These are phyloP conservation scores for Apamea epomidion DNA, from an alignment of 2,888 invertebrate genomes.

Conservation along the genomic window DNA sequence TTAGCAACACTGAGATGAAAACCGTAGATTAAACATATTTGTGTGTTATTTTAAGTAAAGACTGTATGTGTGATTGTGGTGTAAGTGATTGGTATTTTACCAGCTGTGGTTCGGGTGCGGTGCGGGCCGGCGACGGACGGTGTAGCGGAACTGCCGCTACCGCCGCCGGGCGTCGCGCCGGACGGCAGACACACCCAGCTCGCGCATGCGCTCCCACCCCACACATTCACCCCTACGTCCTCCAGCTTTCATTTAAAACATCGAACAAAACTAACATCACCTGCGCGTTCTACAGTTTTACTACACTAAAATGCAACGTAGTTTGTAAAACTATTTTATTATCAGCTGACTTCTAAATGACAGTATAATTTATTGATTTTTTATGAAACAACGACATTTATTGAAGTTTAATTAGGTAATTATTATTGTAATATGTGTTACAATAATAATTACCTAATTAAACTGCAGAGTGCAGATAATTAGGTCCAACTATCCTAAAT, in stretches of 20 bases:
- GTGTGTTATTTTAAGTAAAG: conserved; percentile 50
- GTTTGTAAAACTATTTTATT: conserved; percentile 16
- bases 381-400: background rate
- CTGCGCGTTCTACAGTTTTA: conserved; percentile 51
- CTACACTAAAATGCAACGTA: conserved; percentile 8
- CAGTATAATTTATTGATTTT: background rate
- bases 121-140: conserved; percentile 72
- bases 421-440: too few relatives aligned
- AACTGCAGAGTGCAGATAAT: background rate
- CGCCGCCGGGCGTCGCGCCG: conserved; percentile 77
- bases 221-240: conserved; percentile 70
- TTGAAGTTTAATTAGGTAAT: too few relatives aligned
- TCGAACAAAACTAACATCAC: conserved; percentile 66
- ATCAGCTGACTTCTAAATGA: background rate
- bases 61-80: conserved; percentile 50
- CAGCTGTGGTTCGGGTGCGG: conserved; percentile 67
- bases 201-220: conserved; percentile 84
- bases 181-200: conserved; percentile 86
- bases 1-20: conserved; percentile 42
- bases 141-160: conserved; percentile 84
- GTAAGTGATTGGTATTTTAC: conserved; percentile 74
- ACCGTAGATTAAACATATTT: conserved; percentile 22
- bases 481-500: background rate
- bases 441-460: background rate
- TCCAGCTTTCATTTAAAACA: conserved; percentile 64